A percentile compares a stretch with the other conserved stretches of the same genome.
Conservation (phyloP, 2,888 invertebrate species). For the Crossocerus cetratus region DNA sequence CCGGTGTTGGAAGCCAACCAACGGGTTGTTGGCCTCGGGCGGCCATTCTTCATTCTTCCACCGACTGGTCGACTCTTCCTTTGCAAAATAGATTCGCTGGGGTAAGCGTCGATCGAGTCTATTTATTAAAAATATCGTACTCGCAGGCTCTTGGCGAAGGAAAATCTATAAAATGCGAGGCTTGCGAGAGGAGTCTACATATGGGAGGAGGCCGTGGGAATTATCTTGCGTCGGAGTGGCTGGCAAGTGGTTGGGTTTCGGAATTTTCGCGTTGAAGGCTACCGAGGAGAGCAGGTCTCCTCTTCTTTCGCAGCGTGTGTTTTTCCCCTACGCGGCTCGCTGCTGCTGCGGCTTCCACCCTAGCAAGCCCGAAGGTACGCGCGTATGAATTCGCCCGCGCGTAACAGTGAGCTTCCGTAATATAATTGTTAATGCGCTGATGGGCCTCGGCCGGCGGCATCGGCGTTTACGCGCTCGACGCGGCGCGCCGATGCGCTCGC, state of each 20-base stretch:
- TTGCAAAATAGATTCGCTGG: neutral
- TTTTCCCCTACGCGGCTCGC: constrained; percentile 30
- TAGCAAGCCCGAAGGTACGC: constrained; percentile 56
- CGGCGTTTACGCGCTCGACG: constrained; percentile 67
- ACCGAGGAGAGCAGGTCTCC: neutral
- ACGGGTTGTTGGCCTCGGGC: constrained; percentile 50
- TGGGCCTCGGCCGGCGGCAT: constrained; percentile 64
- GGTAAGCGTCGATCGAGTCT: neutral
- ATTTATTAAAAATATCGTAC: neutral
- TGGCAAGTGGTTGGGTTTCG: neutral
- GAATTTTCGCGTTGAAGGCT: neutral
- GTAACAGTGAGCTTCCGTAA: constrained; percentile 73
- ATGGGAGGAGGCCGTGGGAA: neutral
- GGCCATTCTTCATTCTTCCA: constrained; percentile 40
- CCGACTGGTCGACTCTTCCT: too few species aligned
- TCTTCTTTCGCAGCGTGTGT: constrained; percentile 17
- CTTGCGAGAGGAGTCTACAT: too few species aligned
- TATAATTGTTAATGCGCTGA: constrained; percentile 76
- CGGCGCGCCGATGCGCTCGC: constrained; percentile 62
- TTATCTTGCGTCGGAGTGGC: neutral
- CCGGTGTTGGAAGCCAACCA: constrained; percentile 54
- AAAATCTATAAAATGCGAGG: too few species aligned
- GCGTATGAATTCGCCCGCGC: constrained; percentile 72
- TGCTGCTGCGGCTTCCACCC: constrained; percentile 15
- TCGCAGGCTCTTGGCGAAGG: neutral